phyloP scores from a whole-genome alignment of 2,113 vertebrate species.

The Melozone crissalis region DNA sequence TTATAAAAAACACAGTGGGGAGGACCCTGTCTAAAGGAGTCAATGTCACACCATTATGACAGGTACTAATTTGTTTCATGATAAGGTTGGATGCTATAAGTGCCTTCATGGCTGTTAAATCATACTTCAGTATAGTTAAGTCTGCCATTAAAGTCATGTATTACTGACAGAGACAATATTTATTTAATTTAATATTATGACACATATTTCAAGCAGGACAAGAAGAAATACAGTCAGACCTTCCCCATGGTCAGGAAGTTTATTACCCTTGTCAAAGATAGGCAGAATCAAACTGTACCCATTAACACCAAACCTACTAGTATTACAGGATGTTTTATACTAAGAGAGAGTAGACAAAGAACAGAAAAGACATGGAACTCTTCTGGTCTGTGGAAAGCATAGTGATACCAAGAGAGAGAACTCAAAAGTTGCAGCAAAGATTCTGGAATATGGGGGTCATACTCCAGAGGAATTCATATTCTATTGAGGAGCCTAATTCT shows the following conservation, averaged over 20 bases:
- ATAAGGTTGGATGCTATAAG: background rate
- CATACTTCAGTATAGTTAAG: slow-evolving; percentile 39
- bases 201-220: slow-evolving; percentile 27
- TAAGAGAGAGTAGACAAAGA: background rate
- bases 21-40: background rate
- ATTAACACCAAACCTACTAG: background rate
- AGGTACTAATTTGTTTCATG: slow-evolving; percentile 41
- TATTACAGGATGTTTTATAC: background rate
- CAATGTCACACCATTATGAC: background rate
- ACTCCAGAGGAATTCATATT: background rate
- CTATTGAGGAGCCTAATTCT: background rate
- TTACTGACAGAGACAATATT: slow-evolving; percentile 47
- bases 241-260: background rate
- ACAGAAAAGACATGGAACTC: background rate
- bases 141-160: slow-evolving; percentile 42
- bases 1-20: background rate
- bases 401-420: background rate
- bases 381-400: background rate
- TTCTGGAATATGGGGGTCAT: background rate
- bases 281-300: background rate
- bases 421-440: background rate
- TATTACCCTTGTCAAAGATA: background rate
- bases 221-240: slow-evolving; percentile 11
- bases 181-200: slow-evolving; percentile 48
- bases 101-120: slow-evolving; percentile 10